These are phyloP conservation scores for Siderastrea siderea DNA, from an alignment of 92 coral and sea anemone genomes.

Conservation along the genomic window DNA sequence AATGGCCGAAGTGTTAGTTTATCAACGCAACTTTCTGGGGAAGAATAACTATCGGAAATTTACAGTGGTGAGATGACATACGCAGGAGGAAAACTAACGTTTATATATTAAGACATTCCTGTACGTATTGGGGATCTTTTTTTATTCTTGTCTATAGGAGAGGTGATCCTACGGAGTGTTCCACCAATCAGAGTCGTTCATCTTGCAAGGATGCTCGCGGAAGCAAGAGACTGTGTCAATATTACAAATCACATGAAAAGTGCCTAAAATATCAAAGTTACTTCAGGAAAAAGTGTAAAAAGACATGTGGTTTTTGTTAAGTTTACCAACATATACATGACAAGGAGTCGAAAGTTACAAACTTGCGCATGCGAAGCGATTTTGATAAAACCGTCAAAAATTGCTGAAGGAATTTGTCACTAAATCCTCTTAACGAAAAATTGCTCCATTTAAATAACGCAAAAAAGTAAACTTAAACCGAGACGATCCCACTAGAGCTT, in stretches of 20 bases:
- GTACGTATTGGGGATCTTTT: not conserved
- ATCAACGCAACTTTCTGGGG: too few relatives aligned
- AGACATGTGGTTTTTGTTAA: slow-evolving; percentile 59
- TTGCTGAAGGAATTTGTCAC: too few relatives aligned
- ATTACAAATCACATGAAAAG: slow-evolving; percentile 23
- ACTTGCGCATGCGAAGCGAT: too few relatives aligned
- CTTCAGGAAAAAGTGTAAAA: slow-evolving; percentile 35
- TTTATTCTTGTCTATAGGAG: slow-evolving; percentile 27
- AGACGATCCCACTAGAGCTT: too few relatives aligned
- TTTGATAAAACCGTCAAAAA: too few relatives aligned
- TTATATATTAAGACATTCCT: not conserved
- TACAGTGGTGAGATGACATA: too few relatives aligned
- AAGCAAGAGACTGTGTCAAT: slow-evolving; percentile 13
- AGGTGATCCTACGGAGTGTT: slow-evolving; percentile 54
- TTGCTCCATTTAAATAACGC: too few relatives aligned
- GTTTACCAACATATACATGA: not conserved
- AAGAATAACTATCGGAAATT: too few relatives aligned
- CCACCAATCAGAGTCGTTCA: slow-evolving; percentile 10
- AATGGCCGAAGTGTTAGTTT: too few relatives aligned
- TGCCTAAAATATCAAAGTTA: slow-evolving; percentile 21
- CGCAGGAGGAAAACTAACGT: not conserved
- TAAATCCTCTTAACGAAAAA: too few relatives aligned
- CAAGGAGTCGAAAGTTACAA: not conserved
- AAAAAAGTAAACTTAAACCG: too few relatives aligned
- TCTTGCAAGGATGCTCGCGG: not conserved